Percentiles rank a stretch among this genome's conserved stretches.
Conservation (phyloP, 92 coral and sea anemone genomes). For the Palythoa grandiflora region DNA sequence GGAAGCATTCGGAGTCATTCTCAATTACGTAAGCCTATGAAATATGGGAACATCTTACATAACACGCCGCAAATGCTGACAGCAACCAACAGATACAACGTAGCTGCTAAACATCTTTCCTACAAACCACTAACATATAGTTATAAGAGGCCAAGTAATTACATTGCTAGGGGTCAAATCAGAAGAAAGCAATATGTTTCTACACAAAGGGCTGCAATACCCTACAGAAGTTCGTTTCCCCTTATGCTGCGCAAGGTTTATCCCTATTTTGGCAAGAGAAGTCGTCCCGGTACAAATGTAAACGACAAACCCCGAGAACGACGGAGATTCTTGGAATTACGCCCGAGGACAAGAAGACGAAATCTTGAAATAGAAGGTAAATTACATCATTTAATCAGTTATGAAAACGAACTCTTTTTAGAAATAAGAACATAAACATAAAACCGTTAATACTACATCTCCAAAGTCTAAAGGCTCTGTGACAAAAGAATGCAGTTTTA, state of each 20-base stretch:
- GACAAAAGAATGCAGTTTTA: no score
- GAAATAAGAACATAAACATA: no score
- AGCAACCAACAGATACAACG: not conserved
- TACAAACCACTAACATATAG: not conserved
- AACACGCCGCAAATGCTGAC: not conserved
- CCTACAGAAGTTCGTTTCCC: slow-evolving; percentile 67
- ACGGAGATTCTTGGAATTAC: slow-evolving; percentile 65
- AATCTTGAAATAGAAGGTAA: slow-evolving; percentile 41
- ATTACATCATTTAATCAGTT: not conserved
- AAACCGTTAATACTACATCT: no score
- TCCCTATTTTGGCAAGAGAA: slow-evolving; percentile 60
- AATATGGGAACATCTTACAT: not conserved
- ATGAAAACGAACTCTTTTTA: not conserved
- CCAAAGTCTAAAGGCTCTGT: no score
- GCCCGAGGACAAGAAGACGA: slow-evolving; percentile 54
- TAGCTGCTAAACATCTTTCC: not conserved
- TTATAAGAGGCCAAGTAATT: not conserved
- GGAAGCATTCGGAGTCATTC: not conserved
- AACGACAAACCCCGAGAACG: slow-evolving; percentile 61
- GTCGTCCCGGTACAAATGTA: slow-evolving; percentile 39
- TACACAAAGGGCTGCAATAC: slow-evolving; percentile 24
- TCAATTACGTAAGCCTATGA: not conserved
- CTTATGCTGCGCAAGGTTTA: slow-evolving; percentile 69
- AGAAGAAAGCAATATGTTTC: not conserved
- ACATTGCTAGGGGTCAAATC: not conserved